phyloP scores from a whole-genome alignment of 2,888 invertebrate genomes.

The Andricus quercusramuli region DNA sequence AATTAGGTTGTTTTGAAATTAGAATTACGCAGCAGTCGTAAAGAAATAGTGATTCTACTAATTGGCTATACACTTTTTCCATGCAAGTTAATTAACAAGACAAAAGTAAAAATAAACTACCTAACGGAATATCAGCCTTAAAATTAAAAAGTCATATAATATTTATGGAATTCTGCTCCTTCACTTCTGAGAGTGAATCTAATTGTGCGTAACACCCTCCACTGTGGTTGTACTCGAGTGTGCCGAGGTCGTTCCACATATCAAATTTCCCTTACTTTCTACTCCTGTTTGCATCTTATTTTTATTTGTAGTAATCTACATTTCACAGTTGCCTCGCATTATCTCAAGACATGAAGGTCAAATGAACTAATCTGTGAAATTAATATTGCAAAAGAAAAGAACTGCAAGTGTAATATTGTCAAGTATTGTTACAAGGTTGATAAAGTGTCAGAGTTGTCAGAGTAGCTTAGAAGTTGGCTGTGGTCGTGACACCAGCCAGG shows the following conservation, averaged over 20 bases:
- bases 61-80: not conserved
- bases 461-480: not conserved
- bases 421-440: constrained; percentile 11
- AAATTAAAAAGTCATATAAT: not conserved
- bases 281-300: not conserved
- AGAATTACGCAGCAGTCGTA: not conserved
- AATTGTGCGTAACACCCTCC: constrained; percentile 31
- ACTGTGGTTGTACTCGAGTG: not conserved
- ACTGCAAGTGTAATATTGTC: not conserved
- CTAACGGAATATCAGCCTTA: not conserved
- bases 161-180: constrained; percentile 1
- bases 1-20: not conserved
- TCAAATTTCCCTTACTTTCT: constrained; percentile 33
- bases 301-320: not conserved
- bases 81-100: not conserved
- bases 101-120: not conserved
- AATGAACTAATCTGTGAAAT: not conserved
- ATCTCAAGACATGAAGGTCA: not conserved
- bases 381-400: not conserved
- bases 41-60: not conserved
- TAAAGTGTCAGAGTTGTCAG: not conserved
- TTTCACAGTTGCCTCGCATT: not conserved
- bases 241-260: constrained; percentile 18
- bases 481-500: not conserved
- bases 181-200: not conserved